Conservation (phyloP, 2,797 vertebrate genomes). For the Takifugu ocellatus region DNA sequence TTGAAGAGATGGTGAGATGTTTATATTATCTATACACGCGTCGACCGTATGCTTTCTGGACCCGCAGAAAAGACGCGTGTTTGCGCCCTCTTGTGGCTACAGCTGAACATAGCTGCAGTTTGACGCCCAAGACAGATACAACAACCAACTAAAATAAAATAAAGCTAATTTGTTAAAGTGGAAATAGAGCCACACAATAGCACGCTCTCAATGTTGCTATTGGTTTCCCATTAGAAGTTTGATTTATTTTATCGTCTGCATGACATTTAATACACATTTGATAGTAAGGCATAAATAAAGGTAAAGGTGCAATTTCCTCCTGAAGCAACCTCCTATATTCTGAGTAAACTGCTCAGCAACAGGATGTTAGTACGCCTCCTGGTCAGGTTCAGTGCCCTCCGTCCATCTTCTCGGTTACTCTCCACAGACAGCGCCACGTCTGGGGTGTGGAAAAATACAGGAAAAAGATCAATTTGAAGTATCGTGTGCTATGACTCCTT, state of each 20-base stretch:
- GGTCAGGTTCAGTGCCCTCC: not conserved
- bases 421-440: constrained; percentile 56
- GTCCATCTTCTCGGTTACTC: constrained; percentile 19
- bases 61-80: constrained; percentile 6
- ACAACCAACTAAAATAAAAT: not conserved
- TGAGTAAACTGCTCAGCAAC: not conserved
- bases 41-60: not conserved
- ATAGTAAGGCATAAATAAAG: constrained; percentile 41
- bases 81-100: constrained; percentile 36
- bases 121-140: not conserved
- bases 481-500: no score
- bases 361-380: not conserved
- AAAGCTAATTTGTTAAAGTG: no score
- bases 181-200: no score
- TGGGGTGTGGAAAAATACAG: constrained; percentile 16
- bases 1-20: not conserved
- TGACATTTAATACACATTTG: constrained; percentile 21
- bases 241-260: constrained; percentile 32
- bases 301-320: constrained; percentile 29
- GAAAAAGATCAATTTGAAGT: not conserved
- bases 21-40: not conserved
- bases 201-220: no score
- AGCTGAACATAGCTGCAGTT: not conserved
- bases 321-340: constrained; percentile 10
- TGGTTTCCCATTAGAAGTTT: no score